Percentiles rank a stretch among this genome's conserved stretches.
phyloP scores from a whole-genome alignment of 2,888 invertebrate species.

The Drosophila leonis region DNA sequence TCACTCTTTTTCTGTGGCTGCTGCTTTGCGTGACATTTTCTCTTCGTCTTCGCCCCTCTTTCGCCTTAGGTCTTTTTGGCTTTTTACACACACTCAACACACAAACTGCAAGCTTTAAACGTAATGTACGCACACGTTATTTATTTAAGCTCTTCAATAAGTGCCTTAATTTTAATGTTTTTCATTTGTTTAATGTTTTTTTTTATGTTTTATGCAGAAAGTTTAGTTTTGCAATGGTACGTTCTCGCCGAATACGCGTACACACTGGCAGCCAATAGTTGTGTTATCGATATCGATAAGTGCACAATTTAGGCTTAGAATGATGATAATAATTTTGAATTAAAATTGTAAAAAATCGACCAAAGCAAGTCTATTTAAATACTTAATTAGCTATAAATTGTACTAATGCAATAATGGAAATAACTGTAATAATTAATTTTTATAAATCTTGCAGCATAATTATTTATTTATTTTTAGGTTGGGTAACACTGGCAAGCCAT shows the following conservation, averaged over 20 bases:
- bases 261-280: conserved; percentile 62
- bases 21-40: conserved; percentile 82
- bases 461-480: neutral
- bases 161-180: conserved; percentile 55
- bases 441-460: conserved; percentile 3
- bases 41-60: conserved; percentile 74
- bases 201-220: conserved; percentile 74
- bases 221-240: conserved; percentile 74
- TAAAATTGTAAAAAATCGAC: conserved; percentile 36
- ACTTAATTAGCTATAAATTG: neutral
- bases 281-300: conserved; percentile 60
- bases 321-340: conserved; percentile 57
- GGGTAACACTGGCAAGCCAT: conserved; percentile 44
- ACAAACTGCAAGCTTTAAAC: conserved; percentile 26
- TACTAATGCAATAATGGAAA: neutral
- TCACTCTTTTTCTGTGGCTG: conserved; percentile 77
- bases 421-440: conserved; percentile 1
- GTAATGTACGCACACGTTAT: conserved; percentile 34
- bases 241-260: conserved; percentile 65
- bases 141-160: conserved; percentile 43
- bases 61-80: conserved; percentile 48
- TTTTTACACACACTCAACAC: conserved; percentile 56
- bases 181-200: conserved; percentile 78
- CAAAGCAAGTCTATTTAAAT: neutral
- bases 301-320: conserved; percentile 29